These are phyloP conservation scores for Pantala flavescens DNA, from an alignment of 1,140 invertebrate species.

Conservation along the genomic window DNA sequence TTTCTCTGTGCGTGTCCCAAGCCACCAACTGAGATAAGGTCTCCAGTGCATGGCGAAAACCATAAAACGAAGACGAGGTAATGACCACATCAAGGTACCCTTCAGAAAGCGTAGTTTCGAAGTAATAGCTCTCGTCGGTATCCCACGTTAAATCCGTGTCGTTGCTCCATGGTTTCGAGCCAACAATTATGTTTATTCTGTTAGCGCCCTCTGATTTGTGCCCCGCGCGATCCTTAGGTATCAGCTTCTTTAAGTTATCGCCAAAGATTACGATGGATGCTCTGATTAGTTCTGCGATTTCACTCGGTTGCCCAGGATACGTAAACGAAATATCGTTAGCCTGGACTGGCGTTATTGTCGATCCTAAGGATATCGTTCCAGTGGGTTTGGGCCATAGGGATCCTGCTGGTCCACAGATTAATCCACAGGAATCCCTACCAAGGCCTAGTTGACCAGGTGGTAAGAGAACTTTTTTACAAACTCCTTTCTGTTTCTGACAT, in stretches of 20 bases:
- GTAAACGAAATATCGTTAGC: background rate
- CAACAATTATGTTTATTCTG: constrained; percentile 38
- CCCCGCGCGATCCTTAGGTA: constrained; percentile 44
- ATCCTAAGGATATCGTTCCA: constrained; percentile 34
- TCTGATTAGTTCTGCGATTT: constrained; percentile 33
- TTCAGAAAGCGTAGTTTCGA: constrained; percentile 27
- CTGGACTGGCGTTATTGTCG: constrained; percentile 17
- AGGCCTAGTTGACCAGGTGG: background rate
- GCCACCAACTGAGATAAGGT: constrained; percentile 56
- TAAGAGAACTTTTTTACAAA: background rate
- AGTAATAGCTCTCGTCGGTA: constrained; percentile 52
- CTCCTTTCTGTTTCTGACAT: background rate
- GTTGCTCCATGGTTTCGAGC: constrained; percentile 35
- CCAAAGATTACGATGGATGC: constrained; percentile 41
- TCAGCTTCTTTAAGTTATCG: constrained; percentile 35
- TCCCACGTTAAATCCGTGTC: constrained; percentile 44
- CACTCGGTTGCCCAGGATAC: constrained; percentile 23
- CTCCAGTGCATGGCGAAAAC: constrained; percentile 63
- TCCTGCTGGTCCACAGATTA: constrained; percentile 53
- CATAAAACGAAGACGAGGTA: constrained; percentile 53
- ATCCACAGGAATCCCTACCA: constrained; percentile 39
- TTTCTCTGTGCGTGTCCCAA: constrained; percentile 28
- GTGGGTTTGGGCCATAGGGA: constrained; percentile 61
- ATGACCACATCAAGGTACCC: constrained; percentile 44
- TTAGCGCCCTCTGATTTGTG: constrained; percentile 34